A percentile compares a stretch with the other conserved stretches of the same genome.
Evolutionary conservation across 2,113 vertebrate genomes (phyloP).

Genomic region (Pterophyllum scalare): DNA sequence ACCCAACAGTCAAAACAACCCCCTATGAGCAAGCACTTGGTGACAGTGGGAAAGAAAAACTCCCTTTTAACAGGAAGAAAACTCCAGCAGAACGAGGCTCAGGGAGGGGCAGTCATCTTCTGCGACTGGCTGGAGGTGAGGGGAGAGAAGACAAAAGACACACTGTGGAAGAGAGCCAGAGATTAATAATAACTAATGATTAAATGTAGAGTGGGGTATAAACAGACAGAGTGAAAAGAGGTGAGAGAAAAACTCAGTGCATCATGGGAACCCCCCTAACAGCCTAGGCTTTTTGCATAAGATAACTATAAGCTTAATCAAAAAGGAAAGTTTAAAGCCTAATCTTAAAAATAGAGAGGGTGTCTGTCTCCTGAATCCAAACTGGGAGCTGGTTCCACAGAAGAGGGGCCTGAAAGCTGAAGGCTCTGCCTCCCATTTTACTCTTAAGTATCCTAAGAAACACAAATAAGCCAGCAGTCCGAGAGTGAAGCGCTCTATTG

Average conservation of each 20-base stretch:
- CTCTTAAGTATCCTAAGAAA: background rate
- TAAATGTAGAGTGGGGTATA: background rate
- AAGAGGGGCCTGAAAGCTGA: background rate
- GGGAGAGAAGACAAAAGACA: fast-evolving
- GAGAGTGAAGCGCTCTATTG: background rate
- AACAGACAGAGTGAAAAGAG: background rate
- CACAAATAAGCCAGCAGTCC: background rate
- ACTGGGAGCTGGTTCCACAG: background rate
- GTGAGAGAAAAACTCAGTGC: background rate
- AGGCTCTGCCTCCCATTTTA: too few relatives aligned
- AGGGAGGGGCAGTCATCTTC: background rate
- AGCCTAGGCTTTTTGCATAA: background rate
- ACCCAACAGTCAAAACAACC: background rate
- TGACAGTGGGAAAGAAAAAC: background rate
- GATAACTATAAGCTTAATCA: too few relatives aligned
- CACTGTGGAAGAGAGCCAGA: background rate
- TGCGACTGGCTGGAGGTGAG: background rate
- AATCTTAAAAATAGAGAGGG: background rate
- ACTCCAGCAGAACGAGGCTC: background rate
- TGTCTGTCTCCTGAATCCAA: too few relatives aligned
- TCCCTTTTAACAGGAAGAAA: background rate
- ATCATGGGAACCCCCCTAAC: background rate
- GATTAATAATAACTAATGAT: background rate
- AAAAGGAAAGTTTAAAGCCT: background rate
- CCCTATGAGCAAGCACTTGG: background rate